A percentile compares a stretch with the other conserved stretches of the same genome.
These are phyloP conservation scores for Sisor rabdophorus DNA, from an alignment of 2,113 vertebrate species.

Conservation along the genomic window DNA sequence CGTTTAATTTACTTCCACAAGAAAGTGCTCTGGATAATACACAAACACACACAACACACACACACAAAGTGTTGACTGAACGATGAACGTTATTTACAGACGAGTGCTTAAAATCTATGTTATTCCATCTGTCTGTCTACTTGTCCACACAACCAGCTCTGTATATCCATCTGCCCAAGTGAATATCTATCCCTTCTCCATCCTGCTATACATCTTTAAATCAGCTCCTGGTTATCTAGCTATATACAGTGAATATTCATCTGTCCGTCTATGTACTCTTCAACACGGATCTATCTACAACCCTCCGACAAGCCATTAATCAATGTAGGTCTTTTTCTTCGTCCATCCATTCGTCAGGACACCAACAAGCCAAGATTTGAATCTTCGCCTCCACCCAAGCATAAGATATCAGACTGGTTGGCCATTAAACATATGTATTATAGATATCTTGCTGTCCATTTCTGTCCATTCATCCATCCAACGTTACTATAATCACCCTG, in stretches of 20 bases:
- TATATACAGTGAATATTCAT: neutral
- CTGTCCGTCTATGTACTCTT: neutral
- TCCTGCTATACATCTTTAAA: neutral
- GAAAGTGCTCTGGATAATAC: neutral
- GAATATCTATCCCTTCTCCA: neutral
- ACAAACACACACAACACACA: too few species aligned
- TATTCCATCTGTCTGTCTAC: neutral
- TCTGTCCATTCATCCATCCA: neutral
- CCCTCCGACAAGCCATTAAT: neutral
- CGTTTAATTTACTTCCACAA: slow-evolving; percentile 19
- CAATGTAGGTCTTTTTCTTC: neutral
- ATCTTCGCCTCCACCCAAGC: too few species aligned
- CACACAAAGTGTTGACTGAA: neutral
- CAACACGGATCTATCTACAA: neutral
- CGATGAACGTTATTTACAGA: neutral
- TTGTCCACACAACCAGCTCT: neutral
- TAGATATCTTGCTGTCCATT: neutral
- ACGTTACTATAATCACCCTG: too few species aligned
- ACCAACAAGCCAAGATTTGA: neutral
- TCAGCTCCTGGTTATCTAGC: too few species aligned
- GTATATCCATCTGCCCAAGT: neutral
- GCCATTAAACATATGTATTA: neutral
- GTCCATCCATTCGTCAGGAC: neutral
- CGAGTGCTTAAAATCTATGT: neutral
- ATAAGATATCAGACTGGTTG: too few species aligned